A percentile compares a stretch with the other conserved stretches of the same genome.
These are phyloP conservation scores for Intellagama lesueurii DNA, from an alignment of 2,797 vertebrate species.

Conservation along the genomic window DNA sequence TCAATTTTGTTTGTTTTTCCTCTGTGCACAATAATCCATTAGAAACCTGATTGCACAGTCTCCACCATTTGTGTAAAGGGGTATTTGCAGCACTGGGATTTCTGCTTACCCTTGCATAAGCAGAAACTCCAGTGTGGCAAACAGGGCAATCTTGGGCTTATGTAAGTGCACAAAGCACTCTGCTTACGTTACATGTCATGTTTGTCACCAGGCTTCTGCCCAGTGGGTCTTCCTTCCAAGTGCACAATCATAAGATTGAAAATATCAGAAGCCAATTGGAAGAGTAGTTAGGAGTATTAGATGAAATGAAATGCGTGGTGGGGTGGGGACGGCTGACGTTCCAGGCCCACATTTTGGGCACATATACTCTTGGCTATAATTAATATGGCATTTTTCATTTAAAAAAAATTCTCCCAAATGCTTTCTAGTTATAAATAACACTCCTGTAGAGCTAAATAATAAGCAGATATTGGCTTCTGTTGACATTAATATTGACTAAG, in stretches of 20 bases:
- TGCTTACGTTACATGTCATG: too few species aligned
- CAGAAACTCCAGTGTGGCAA: too few species aligned
- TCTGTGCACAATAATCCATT: too few species aligned
- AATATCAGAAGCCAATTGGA: background rate
- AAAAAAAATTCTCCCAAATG: constrained; percentile 28
- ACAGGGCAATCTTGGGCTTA: too few species aligned
- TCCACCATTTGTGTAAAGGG: too few species aligned
- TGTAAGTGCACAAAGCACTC: too few species aligned
- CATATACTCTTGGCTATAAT: constrained; percentile 21
- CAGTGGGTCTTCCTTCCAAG: background rate
- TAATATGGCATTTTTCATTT: constrained; percentile 47
- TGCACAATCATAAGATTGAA: background rate
- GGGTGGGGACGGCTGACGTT: constrained; percentile 12
- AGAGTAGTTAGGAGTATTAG: background rate
- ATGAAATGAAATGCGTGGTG: background rate
- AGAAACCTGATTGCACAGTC: too few species aligned
- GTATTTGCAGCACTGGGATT: too few species aligned
- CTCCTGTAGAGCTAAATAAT: constrained; percentile 36
- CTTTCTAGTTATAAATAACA: constrained; percentile 41
- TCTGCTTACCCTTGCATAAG: too few species aligned
- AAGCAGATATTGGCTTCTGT: constrained; percentile 35
- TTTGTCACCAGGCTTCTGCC: background rate
- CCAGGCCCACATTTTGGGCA: constrained; percentile 46
- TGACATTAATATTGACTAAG: constrained; percentile 27
- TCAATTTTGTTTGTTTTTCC: too few species aligned